These are phyloP conservation scores for Bhutanitis thaidina DNA, from an alignment of 2,888 invertebrate species.

Conservation along the genomic window DNA sequence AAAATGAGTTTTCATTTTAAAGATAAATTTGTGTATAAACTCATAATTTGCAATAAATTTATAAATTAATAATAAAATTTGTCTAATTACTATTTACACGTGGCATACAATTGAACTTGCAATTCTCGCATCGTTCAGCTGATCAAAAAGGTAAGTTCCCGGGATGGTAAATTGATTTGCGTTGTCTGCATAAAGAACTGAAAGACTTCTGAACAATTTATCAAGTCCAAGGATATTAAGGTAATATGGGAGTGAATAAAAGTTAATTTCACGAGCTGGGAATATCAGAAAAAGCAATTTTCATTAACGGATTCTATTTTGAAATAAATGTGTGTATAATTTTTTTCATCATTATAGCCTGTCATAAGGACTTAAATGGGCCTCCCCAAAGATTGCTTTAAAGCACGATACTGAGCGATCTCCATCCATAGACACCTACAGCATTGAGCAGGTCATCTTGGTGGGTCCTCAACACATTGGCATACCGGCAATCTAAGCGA, in stretches of 20 bases:
- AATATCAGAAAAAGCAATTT: not conserved
- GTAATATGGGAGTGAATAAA: not conserved
- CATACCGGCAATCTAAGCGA: too few species aligned
- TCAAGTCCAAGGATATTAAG: not conserved
- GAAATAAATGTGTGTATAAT: too few species aligned
- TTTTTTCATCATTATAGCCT: too few species aligned
- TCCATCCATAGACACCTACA: too few species aligned
- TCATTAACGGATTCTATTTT: not conserved
- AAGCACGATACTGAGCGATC: too few species aligned
- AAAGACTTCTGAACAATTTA: conserved; percentile 10
- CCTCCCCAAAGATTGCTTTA: too few species aligned
- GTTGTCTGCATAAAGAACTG: conserved; percentile 9
- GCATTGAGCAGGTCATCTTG: too few species aligned
- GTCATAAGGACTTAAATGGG: too few species aligned
- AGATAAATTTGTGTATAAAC: too few species aligned
- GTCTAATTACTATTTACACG: not conserved
- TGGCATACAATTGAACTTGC: not conserved
- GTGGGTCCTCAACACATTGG: too few species aligned
- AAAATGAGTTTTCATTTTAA: too few species aligned
- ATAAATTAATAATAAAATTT: not conserved
- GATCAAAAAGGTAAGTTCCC: conserved; percentile 9
- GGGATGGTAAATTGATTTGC: conserved; percentile 13
- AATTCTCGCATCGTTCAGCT: conserved; percentile 6
- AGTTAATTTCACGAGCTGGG: not conserved
- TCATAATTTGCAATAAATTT: too few species aligned